Base-by-base conservation (phyloP, 2,888 invertebrate genomes). In the Microctonus hyperodae region DNA sequence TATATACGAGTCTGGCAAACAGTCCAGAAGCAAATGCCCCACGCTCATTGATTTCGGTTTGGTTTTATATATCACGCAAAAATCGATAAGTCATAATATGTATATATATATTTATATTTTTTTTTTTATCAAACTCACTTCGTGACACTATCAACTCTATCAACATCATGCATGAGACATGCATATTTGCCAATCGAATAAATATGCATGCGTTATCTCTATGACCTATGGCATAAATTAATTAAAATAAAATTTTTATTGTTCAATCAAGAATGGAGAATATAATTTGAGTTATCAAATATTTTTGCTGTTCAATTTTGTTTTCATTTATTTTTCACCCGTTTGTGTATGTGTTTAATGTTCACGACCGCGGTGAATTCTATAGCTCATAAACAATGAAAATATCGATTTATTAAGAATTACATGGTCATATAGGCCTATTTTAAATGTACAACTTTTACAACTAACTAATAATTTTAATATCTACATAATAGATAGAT, bases 311-410 rank as follows among this genome's bases (percentile, higher is more conserved):
- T 11, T 33, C 20, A 20, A 20, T 56, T 56, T 10, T 33, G n/a
- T 56, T 13, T 56, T 33, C n/a, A n/a, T n/a, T n/a, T n/a, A n/a
- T n/a, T n/a, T n/a, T n/a, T n/a, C n/a, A n/a, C 16, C 33, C 56
- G 13, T 20, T 33, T 33, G 31, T 33, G 31, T 16, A 56, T 22
- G 20, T 56, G 33, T 11, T 56, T 56, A 56, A 16, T 56, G 56
- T 56, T 35, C 20, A 56, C 16, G 44, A 35, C 16, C 56, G 20
- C 56, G 20, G 10, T 33, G 33, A 35, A 35, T 56, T 31, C 56
- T 56, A 56, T 56, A 31, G 33, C 56, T 56, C 31, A 20, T 56
- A 33, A 56, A 35, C 33, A 56, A 56, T 56, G 16, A 56, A 33
- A 56, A 31, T 33, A 16, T 31, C 11, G 20, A 31, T 56, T 33